phyloP scores from a whole-genome alignment of 1,140 invertebrate species.

The Drosophila parvula region DNA sequence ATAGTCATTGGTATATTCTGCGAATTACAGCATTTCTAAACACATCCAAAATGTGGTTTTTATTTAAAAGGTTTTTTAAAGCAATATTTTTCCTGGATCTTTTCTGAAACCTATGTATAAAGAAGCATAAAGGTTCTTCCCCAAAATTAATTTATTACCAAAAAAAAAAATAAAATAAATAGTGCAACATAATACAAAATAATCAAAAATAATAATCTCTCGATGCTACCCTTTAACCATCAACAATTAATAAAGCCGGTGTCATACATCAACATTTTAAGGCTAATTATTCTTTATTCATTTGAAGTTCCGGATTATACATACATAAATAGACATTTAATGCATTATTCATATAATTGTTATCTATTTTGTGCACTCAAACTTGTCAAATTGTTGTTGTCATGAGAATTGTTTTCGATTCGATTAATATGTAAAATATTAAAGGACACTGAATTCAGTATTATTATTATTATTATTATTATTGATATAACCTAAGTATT shows the following conservation, averaged over 20 bases:
- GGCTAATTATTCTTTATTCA: constrained; percentile 49
- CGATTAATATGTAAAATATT: constrained; percentile 52
- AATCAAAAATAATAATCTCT: no score
- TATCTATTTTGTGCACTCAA: constrained; percentile 51
- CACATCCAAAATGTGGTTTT: background rate
- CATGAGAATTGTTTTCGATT: constrained; percentile 34
- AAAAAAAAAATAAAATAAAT: background rate
- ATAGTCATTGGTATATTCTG: constrained; percentile 47
- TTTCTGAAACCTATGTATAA: no score
- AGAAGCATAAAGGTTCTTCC: background rate
- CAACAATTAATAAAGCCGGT: background rate
- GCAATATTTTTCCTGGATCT: no score
- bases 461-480: constrained; percentile 51
- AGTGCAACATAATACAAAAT: no score
- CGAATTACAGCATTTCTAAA: constrained; percentile 39
- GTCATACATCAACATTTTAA: constrained; percentile 2
- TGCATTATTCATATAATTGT: constrained; percentile 50
- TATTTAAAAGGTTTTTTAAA: background rate
- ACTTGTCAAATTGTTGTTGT: constrained; percentile 44
- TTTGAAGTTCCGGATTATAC: constrained; percentile 48
- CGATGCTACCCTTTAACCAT: background rate
- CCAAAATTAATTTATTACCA: background rate
- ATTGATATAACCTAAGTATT: constrained; percentile 48
- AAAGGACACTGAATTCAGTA: constrained; percentile 43
- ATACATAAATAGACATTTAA: constrained; percentile 53